Evolutionary conservation across 1,140 invertebrate genomes (phyloP).

Genomic region (Trinorchestia longiramus): DNA sequence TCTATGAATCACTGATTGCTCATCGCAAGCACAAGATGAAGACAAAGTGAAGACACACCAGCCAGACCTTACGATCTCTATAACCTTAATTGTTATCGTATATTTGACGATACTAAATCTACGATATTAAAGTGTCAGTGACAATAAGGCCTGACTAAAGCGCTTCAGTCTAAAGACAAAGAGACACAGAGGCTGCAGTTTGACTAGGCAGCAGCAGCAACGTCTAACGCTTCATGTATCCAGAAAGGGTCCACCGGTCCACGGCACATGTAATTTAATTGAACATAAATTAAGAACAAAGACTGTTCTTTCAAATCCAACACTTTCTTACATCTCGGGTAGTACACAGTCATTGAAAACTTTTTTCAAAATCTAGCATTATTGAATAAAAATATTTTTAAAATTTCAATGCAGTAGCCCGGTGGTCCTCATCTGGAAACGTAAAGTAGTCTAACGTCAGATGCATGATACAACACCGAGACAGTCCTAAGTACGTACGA

Average conservation of each 20-base stretch:
- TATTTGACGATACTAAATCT: not conserved
- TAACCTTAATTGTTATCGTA: not conserved
- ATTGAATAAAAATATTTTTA: not conserved
- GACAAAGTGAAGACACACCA: conserved; percentile 22
- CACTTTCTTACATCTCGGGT: not conserved
- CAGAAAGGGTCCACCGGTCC: not conserved
- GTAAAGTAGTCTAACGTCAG: not conserved
- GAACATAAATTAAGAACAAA: not conserved
- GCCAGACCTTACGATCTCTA: not conserved
- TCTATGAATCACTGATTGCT: conserved; percentile 51
- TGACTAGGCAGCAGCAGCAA: conserved; percentile 5
- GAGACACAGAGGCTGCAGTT: conserved; percentile 1
- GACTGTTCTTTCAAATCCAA: too few relatives aligned
- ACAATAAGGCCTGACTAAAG: not conserved
- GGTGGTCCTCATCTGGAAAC: not conserved
- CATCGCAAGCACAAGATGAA: conserved; percentile 46
- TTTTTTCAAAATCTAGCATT: not conserved
- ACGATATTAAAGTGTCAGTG: not conserved
- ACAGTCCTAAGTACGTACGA: conserved; percentile 37
- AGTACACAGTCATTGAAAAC: not conserved
- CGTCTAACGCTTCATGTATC: not conserved
- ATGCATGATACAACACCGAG: conserved; percentile 49
- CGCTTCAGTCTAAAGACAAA: conserved; percentile 41
- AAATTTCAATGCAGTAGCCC: not conserved
- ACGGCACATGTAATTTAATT: not conserved